A percentile compares a stretch with the other conserved stretches of the same genome.
phyloP scores from a whole-genome alignment of 2,797 vertebrate species.

The Notamacropus eugenii region DNA sequence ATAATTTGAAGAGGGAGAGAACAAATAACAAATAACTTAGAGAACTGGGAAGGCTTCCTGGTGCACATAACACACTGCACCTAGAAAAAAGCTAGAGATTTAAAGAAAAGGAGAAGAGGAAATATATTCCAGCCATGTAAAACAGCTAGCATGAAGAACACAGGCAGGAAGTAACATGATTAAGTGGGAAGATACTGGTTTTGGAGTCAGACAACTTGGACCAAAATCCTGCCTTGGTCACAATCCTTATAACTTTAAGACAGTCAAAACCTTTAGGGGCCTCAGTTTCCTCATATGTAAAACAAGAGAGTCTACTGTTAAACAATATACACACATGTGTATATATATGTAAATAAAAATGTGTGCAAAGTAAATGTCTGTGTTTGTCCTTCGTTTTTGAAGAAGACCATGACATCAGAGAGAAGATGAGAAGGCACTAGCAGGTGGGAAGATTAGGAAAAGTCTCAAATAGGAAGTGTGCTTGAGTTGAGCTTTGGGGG shows the following conservation, averaged over 20 bases:
- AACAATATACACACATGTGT: neutral
- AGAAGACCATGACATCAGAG: no score
- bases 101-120: neutral
- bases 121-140: neutral
- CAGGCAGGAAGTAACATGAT: neutral
- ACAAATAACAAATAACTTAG: neutral
- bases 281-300: neutral
- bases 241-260: neutral
- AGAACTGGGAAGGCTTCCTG: neutral
- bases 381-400: no score
- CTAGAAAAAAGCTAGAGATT: neutral
- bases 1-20: neutral
- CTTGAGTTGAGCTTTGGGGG: neutral
- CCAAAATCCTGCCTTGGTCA: neutral
- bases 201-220: neutral
- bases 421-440: neutral
- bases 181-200: neutral
- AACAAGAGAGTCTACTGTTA: neutral
- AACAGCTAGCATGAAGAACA: neutral
- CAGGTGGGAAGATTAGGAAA: neutral
- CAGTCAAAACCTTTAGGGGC: neutral
- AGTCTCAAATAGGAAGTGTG: neutral
- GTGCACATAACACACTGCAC: neutral
- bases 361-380: neutral
- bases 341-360: neutral